A percentile compares a stretch with the other conserved stretches of the same genome.
Evolutionary conservation across 30 jellyfish, hydroid and myxozoan genomes (phyloP).

Genomic region (Cassiopea xamachana): DNA sequence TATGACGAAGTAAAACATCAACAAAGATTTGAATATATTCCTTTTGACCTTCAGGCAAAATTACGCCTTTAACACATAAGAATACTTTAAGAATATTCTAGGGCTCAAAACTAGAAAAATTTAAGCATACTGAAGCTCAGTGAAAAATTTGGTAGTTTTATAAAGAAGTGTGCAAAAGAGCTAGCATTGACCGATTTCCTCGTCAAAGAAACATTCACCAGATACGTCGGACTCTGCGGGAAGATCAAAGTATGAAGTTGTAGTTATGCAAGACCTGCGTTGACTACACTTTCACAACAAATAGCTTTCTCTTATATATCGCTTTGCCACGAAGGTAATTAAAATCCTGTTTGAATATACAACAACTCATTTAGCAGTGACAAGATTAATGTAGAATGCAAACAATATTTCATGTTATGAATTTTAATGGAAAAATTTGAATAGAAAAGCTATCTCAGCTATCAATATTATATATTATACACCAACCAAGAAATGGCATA

Average conservation of each 20-base stretch:
- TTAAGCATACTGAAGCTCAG: too few relatives aligned
- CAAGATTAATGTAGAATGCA: constrained; percentile 3
- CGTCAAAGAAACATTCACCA: not conserved
- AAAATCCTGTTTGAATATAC: not conserved
- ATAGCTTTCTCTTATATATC: not conserved
- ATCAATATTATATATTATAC: too few relatives aligned
- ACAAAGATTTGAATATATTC: too few relatives aligned
- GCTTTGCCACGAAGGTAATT: not conserved
- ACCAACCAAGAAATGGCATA: not conserved
- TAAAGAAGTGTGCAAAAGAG: too few relatives aligned
- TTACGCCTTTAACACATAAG: too few relatives aligned
- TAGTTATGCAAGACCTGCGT: not conserved
- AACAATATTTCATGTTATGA: not conserved
- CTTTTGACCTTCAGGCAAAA: too few relatives aligned
- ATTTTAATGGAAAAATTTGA: not conserved
- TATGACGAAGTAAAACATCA: too few relatives aligned
- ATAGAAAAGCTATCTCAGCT: not conserved
- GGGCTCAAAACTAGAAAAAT: too few relatives aligned
- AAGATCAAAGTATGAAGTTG: not conserved
- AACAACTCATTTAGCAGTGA: not conserved
- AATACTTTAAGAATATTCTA: too few relatives aligned
- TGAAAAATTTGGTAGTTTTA: too few relatives aligned
- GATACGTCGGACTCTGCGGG: not conserved
- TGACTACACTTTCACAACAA: not conserved
- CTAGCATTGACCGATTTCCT: too few relatives aligned